Evolutionary conservation across 2,113 vertebrate species (phyloP).

Genomic region (Panthera leo): DNA sequence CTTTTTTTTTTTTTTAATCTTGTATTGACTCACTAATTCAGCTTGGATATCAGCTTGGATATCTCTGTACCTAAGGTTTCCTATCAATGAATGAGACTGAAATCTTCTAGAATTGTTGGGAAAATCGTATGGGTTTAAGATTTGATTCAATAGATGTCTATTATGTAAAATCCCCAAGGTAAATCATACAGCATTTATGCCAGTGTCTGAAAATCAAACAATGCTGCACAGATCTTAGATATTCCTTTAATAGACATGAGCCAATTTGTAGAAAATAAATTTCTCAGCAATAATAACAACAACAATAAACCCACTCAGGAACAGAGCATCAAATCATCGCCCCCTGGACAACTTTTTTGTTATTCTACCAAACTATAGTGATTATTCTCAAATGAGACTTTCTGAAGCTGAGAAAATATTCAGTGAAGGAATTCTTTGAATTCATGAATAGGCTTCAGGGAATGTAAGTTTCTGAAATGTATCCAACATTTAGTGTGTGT

Average conservation of each 20-base stretch:
- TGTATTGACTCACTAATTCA: neutral
- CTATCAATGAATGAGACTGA: neutral
- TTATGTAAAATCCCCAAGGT: neutral
- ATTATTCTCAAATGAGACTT: slow-evolving; percentile 22
- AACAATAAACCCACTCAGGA: neutral
- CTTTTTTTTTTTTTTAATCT: neutral
- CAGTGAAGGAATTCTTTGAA: slow-evolving; percentile 14
- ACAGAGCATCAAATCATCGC: neutral
- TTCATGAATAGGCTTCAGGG: neutral
- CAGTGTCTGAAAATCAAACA: neutral
- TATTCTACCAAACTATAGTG: neutral
- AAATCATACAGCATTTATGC: neutral
- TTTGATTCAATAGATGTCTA: neutral
- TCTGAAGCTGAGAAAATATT: slow-evolving; percentile 19
- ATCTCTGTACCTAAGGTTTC: neutral
- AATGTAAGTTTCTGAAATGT: neutral
- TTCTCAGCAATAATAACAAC: neutral
- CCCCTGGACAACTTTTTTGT: neutral
- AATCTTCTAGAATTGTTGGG: neutral
- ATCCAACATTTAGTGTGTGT: neutral
- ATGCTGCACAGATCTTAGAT: neutral
- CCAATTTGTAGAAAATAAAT: neutral
- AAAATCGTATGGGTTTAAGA: neutral
- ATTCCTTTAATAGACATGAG: neutral
- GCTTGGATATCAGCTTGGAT: neutral